phyloP scores from a whole-genome alignment of 37 sponge, comb jelly and placozoan genomes.

The Halichondria panicea region DNA sequence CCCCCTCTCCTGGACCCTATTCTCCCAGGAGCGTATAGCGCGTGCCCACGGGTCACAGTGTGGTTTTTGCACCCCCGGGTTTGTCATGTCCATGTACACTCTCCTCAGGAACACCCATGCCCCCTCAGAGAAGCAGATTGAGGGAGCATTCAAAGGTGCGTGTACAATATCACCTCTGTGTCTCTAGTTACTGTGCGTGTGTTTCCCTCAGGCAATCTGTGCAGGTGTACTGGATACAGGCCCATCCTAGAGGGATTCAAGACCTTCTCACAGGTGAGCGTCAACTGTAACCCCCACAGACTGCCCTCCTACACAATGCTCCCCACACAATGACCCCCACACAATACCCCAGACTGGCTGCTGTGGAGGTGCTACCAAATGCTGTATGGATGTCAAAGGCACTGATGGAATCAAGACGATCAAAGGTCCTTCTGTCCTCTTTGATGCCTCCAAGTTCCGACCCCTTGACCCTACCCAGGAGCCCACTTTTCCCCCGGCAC shows the following conservation, averaged over 20 bases:
- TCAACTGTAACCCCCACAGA: too few species aligned
- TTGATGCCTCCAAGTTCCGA: slow-evolving; percentile 61
- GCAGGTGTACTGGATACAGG: slow-evolving; percentile 91
- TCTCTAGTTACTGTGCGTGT: too few species aligned
- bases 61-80: slow-evolving; percentile 94
- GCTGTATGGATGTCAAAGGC: background rate
- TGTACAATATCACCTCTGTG: too few species aligned
- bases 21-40: slow-evolving; percentile 86
- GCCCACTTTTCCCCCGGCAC: slow-evolving; percentile 81
- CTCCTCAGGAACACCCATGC: slow-evolving; percentile 73
- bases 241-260: slow-evolving; percentile 87
- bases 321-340: too few species aligned
- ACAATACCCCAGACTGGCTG: too few species aligned
- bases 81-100: slow-evolving; percentile 96
- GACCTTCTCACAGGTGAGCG: slow-evolving; percentile 65
- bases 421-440: slow-evolving; percentile 44
- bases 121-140: slow-evolving; percentile 80
- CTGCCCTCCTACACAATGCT: too few species aligned
- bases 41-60: slow-evolving; percentile 89
- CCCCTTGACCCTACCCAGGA: slow-evolving; percentile 86
- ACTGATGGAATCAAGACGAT: background rate
- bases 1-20: too few species aligned
- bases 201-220: slow-evolving; percentile 87
- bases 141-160: slow-evolving; percentile 76
- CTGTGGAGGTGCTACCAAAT: background rate